Evolutionary conservation across 1,140 invertebrate species (phyloP), one percentile per base, ranked within the genome.

Genomic region (Heliconius himera): DNA sequence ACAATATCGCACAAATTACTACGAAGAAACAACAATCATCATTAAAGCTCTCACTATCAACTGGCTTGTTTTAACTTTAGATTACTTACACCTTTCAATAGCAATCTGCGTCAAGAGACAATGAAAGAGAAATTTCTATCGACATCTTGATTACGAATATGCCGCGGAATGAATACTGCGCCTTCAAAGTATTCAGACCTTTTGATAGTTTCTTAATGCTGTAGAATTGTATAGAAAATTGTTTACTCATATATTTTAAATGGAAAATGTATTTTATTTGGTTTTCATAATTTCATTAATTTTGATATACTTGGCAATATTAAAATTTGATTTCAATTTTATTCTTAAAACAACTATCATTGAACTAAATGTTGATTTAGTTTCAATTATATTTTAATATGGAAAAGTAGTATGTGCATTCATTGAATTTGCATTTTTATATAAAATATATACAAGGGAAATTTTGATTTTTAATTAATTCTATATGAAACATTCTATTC

Each of bases 51-150:
- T 66, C 11, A 66, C 60, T 66, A 66, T 66, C 9, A 26, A 66
- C 60, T 29, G 26, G 26, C 29, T 76, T 70, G 74, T 76, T 76
- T 70, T 70, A 76, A 76, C 74, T 76, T 76, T 76, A 76, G 74
- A 76, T 76, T 70, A 74, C 49, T 54, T 74, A 76, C 60, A 66
- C 74, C 56, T 76, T 22, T 70, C 60, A 70, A 70, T 22, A 76
- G 60, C 36, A 70, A 76, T 70, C 74, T 70, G 60, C 38, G 56
- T 70, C 41, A 70, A 51, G 36, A 29, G 49, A 56, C 33, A 75
- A 38, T 76, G 74, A 70, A 38, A n/a, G 41, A n/a, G 41, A 41
- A 76, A 70, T 70, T 70, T 49, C 56, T 70, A 76, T 70, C 56
- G 56, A 66, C 60, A 76, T 76, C 74, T 70, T 49, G 74, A 76